A percentile compares a stretch with the other conserved stretches of the same genome.
Conservation (phyloP, 2,888 invertebrate species). For the Rhagium mordax region DNA sequence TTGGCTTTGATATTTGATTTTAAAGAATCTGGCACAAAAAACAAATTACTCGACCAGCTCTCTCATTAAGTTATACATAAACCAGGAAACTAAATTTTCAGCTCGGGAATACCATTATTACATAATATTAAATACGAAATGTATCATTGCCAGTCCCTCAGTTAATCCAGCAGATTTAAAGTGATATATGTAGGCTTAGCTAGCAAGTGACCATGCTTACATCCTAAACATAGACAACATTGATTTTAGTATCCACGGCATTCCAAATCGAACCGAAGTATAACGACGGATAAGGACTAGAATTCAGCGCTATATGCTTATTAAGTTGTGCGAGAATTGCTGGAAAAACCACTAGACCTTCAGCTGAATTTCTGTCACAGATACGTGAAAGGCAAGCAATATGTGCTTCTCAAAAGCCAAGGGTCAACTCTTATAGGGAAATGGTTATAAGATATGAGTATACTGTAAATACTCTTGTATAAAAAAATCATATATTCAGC, state of each 20-base stretch:
- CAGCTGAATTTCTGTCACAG: conserved; percentile 44
- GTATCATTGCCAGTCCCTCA: conserved; percentile 24
- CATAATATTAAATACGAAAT: background rate
- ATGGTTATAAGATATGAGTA: conserved; percentile 38
- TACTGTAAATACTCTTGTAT: conserved; percentile 39
- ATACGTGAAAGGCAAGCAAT: conserved; percentile 51
- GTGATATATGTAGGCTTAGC: conserved; percentile 60
- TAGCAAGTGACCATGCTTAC: conserved; percentile 58
- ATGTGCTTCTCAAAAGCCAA: conserved; percentile 33
- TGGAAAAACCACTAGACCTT: conserved; percentile 49
- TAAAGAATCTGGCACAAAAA: no score
- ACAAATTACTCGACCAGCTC: no score
- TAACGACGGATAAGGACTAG: conserved; percentile 17
- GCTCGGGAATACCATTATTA: no score
- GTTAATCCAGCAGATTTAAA: conserved; percentile 54
- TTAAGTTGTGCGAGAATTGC: conserved; percentile 42
- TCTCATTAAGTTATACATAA: no score
- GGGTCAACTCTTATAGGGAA: conserved; percentile 45
- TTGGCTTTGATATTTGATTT: no score
- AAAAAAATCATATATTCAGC: conserved; percentile 13
- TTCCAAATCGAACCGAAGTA: background rate
- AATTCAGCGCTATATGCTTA: conserved; percentile 35
- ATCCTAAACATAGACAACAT: conserved; percentile 56
- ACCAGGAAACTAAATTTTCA: no score
- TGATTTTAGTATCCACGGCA: conserved; percentile 41